phyloP scores from a whole-genome alignment of 2,797 vertebrate species.

The Danionella dracula region DNA sequence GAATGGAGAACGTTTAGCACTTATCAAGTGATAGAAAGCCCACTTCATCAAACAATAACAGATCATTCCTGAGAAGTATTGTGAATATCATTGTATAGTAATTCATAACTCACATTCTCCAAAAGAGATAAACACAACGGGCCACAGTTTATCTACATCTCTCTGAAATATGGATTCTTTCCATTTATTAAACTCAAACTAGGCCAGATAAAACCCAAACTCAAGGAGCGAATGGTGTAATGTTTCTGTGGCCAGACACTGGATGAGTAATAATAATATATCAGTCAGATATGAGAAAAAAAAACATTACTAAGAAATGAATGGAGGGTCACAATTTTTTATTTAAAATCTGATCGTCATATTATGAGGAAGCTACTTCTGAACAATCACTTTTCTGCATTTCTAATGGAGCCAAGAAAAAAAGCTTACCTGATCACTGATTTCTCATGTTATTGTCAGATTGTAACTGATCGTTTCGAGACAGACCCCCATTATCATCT shows the following conservation, averaged over 20 bases:
- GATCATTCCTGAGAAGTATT: background rate
- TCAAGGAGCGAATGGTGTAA: background rate
- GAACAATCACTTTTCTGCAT: too few species aligned
- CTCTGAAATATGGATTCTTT: conserved; percentile 31
- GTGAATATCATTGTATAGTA: background rate
- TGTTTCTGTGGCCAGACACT: background rate
- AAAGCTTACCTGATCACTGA: too few species aligned
- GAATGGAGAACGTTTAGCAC: background rate
- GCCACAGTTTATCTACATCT: conserved; percentile 25
- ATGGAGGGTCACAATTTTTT: background rate
- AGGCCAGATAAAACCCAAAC: conserved; percentile 19
- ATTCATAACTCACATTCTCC: background rate
- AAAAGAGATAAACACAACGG: conserved; percentile 24
- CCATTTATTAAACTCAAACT: conserved; percentile 10
- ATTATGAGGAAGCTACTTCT: too few species aligned
- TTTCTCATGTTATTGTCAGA: too few species aligned
- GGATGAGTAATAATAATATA: conserved; percentile 3
- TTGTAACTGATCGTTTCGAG: too few species aligned
- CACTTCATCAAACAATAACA: background rate
- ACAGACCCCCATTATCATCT: too few species aligned
- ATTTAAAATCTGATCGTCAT: too few species aligned
- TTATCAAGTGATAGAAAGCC: background rate
- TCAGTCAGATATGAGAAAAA: conserved; percentile 11
- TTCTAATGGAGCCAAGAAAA: too few species aligned
- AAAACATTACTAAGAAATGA: background rate